These are phyloP conservation scores for Thamnophis elegans DNA, from an alignment of 2,797 vertebrate species.

Conservation along the genomic window DNA sequence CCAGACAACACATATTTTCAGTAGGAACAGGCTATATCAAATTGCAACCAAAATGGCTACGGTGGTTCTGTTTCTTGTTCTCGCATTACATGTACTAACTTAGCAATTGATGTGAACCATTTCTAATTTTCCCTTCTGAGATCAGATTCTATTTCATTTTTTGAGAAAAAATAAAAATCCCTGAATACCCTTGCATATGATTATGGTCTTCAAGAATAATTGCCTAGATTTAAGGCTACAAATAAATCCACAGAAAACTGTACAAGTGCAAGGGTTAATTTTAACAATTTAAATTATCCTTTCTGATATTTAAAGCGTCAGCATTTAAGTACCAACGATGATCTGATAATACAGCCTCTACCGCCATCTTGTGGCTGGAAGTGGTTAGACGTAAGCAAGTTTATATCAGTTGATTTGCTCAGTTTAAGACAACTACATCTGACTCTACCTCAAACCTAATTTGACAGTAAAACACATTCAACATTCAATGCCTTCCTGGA, in stretches of 20 bases:
- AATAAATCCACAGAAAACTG: neutral
- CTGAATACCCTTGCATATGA: neutral
- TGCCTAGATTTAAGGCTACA: neutral
- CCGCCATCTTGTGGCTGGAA: constrained; percentile 7
- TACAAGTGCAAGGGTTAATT: neutral
- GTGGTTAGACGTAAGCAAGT: neutral
- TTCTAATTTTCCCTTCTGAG: neutral
- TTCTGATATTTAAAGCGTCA: neutral
- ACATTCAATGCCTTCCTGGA: no score
- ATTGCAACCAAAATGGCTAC: neutral
- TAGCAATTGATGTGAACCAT: neutral
- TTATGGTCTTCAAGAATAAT: neutral
- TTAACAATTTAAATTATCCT: neutral
- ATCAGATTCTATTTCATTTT: neutral
- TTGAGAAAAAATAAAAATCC: neutral
- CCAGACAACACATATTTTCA: neutral
- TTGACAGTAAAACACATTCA: neutral
- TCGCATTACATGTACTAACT: neutral
- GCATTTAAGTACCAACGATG: neutral
- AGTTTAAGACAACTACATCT: neutral
- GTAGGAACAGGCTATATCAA: neutral
- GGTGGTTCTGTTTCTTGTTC: neutral
- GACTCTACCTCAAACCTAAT: neutral
- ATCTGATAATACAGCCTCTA: constrained; percentile 7
- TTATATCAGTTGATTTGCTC: no score